Evolutionary conservation across 2,888 invertebrate genomes (phyloP).

Genomic region (Bombylius major): DNA sequence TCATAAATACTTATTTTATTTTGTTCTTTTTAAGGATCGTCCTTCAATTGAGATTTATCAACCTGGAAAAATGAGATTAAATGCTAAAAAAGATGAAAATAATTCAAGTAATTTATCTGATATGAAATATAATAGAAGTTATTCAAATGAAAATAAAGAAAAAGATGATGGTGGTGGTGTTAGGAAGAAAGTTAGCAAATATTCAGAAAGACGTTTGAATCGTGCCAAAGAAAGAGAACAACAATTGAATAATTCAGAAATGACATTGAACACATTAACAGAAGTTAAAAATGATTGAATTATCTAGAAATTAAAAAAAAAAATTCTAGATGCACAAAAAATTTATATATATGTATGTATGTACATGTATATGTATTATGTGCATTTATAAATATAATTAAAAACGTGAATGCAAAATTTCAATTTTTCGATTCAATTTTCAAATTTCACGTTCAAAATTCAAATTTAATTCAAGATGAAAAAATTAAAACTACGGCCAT

Average conservation of each 20-base stretch:
- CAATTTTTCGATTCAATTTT: no score
- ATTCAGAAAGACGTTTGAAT: constrained; percentile 24
- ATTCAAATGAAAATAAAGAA: not conserved
- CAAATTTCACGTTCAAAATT: no score
- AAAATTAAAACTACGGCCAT: no score
- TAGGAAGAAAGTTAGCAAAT: constrained; percentile 23
- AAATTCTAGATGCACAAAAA: no score
- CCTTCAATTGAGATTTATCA: constrained; percentile 83
- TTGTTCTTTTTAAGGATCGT: constrained; percentile 48
- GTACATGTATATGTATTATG: no score
- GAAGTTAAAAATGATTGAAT: no score
- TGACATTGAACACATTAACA: no score
- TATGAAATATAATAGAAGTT: constrained; percentile 8
- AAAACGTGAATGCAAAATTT: no score
- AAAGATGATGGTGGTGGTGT: constrained; percentile 7
- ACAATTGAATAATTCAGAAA: not conserved
- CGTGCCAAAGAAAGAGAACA: constrained; percentile 14
- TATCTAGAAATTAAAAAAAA: no score
- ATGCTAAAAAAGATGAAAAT: constrained; percentile 23
- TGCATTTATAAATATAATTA: no score
- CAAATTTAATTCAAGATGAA: no score
- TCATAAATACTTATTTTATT: not conserved
- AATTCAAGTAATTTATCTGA: constrained; percentile 1
- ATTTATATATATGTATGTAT: no score
- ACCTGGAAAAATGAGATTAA: constrained; percentile 49